These are phyloP conservation scores for Lycorma delicatula DNA, from an alignment of 1,140 invertebrate species.

Conservation along the genomic window DNA sequence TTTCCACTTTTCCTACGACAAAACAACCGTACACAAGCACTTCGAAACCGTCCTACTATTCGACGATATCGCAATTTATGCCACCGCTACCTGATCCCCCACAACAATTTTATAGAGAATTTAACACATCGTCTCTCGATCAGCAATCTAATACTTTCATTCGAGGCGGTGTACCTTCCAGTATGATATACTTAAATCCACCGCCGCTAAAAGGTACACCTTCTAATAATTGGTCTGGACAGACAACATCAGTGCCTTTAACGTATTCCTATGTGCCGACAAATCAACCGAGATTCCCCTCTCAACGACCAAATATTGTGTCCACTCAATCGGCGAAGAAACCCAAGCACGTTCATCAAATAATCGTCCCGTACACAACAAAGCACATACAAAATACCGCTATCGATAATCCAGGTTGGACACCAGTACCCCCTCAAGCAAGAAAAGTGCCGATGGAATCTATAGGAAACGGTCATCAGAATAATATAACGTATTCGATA, in stretches of 20 bases:
- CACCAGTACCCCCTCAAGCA: constrained; percentile 30
- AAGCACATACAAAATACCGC: constrained; percentile 40
- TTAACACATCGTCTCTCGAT: constrained; percentile 8
- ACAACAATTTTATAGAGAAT: not conserved
- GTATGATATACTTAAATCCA: constrained; percentile 6
- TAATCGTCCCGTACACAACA: constrained; percentile 66
- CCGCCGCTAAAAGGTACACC: not conserved
- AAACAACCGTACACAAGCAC: no score
- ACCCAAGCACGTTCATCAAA: constrained; percentile 40
- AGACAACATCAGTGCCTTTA: not conserved
- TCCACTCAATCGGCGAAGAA: constrained; percentile 13
- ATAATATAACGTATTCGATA: no score
- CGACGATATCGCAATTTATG: not conserved
- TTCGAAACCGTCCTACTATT: not conserved
- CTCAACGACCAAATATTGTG: not conserved
- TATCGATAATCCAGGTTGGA: constrained; percentile 37
- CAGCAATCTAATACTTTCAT: constrained; percentile 6
- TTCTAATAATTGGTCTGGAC: not conserved
- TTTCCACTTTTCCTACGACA: not conserved
- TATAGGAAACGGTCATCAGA: no score
- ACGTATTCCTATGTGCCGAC: not conserved
- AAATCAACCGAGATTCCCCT: not conserved
- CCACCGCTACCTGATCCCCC: not conserved
- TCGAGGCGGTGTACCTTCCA: not conserved
- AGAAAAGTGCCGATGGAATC: constrained; percentile 44